Evolutionary conservation across 2,797 vertebrate genomes (phyloP), one percentile per base, ranked within the genome.

Genomic region (Buphagus erythrorhynchus): DNA sequence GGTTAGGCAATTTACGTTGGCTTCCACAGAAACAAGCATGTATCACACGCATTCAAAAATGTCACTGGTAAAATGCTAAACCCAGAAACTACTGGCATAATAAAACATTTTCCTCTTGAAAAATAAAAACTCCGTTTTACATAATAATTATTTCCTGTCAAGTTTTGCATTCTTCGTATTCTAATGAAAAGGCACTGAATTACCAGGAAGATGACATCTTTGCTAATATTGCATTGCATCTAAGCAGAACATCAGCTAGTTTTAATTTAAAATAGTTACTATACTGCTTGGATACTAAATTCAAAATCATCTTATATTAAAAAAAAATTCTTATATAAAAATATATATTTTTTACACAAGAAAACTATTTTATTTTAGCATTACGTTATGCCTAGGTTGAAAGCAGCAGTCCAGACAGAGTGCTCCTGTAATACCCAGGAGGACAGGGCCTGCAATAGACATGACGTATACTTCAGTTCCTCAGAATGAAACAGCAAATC

Each of bases 401-500:
- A 85, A 68, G 46, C 10, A 85, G 49, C 46, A 57, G 51, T 40
- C 33, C 52, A 68, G 66, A 52, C 20, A 38, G 28, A 48, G 12
- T 20, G 54, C 40, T 57, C 19, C 38, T 48, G 15, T 42, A 48
- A 86, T 28, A 35, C 49, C n/a, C 78, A 81, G 45, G 77, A 77
- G 62, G 12, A 55, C 20, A 40, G 33, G 42, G 52, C 38, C 38
- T 58, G 33, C 25, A 38, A 21, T 7, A 61, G 59, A 40, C 40
- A 25, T 31, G 31, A 73, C 0, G 0, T 35, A 15, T 1, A 36
- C 14, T 61, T 48, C n/a, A 8, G 20, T 8, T 61, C 20, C 54
- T 83, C 14, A 8, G 61, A 91, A 79, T 9, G 31, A 55, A 91
- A 83, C 8, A 42, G 61, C 76, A 71, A 86, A 83, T 72, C 1